Conservation (phyloP, 2,888 invertebrate genomes). For the Crossocerus cetratus region DNA sequence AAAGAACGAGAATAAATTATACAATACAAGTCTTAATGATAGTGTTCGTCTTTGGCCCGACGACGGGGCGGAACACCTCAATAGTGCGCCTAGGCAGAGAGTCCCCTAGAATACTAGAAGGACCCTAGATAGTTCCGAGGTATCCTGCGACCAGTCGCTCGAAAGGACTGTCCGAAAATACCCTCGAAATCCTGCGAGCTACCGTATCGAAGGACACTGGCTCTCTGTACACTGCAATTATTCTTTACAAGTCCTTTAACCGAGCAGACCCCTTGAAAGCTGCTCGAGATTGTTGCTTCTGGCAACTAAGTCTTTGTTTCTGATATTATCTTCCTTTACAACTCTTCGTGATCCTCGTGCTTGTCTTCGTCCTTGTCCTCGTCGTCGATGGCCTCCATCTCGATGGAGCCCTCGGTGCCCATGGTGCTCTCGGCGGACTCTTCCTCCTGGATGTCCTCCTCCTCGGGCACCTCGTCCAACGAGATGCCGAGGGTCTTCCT, state of each 20-base stretch:
- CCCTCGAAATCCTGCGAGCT: too few species aligned
- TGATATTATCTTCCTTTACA: conserved; percentile 75
- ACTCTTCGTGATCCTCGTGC: conserved; percentile 84
- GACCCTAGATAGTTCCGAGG: too few species aligned
- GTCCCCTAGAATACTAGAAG: too few species aligned
- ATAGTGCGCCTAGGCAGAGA: too few species aligned
- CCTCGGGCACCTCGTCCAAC: conserved; percentile 82
- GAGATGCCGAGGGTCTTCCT: conserved; percentile 87
- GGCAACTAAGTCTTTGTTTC: conserved; percentile 23
- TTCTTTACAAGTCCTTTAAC: too few species aligned
- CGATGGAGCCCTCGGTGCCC: conserved; percentile 61
- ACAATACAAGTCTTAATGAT: conserved; percentile 21
- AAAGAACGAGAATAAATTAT: conserved; percentile 51
- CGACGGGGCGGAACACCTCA: too few species aligned
- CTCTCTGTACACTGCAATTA: too few species aligned
- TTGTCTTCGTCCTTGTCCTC: conserved; percentile 75
- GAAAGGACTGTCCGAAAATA: too few species aligned
- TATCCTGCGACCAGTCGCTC: too few species aligned
- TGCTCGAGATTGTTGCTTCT: too few species aligned
- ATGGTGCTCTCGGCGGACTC: conserved; percentile 53
- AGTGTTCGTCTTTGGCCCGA: conserved; percentile 14
- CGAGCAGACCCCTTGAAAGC: too few species aligned
- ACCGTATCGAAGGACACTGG: too few species aligned
- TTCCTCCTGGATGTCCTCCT: conserved; percentile 62
- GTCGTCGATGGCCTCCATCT: conserved; percentile 70